These are phyloP conservation scores for Tylochromis polylepis DNA, from an alignment of 2,113 vertebrate species.

Conservation along the genomic window DNA sequence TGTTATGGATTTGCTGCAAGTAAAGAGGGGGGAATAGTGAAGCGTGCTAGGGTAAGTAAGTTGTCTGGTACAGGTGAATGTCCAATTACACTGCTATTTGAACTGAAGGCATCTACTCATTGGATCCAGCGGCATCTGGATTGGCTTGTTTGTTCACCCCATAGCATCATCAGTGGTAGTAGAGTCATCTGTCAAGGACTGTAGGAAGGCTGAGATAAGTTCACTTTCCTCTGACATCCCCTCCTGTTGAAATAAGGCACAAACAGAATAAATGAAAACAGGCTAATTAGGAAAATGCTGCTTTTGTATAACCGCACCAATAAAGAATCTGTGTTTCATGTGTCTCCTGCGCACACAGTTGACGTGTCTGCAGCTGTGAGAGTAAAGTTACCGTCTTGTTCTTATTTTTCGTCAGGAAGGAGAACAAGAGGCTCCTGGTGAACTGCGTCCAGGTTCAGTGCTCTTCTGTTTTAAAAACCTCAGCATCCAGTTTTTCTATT, in stretches of 20 bases:
- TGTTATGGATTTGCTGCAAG: constrained; percentile 99
- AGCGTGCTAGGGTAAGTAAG: constrained; percentile 96
- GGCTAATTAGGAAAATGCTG: constrained; percentile 78
- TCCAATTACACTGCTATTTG: constrained; percentile 96
- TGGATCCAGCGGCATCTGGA: constrained; percentile 76
- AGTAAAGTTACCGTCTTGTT: constrained; percentile 51
- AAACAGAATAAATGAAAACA: constrained; percentile 77
- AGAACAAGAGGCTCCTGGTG: constrained; percentile 71
- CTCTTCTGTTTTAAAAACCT: constrained; percentile 77
- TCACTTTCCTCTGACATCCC: constrained; percentile 81
- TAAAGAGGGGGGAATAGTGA: constrained; percentile 86
- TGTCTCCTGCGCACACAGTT: background rate
- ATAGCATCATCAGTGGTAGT: constrained; percentile 56
- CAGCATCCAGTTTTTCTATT: constrained; percentile 83
- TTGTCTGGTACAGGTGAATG: constrained; percentile 98
- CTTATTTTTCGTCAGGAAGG: constrained; percentile 48
- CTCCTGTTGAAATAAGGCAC: constrained; percentile 82
- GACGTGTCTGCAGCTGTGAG: constrained; percentile 4
- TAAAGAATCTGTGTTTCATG: constrained; percentile 26
- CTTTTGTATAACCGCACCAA: constrained; percentile 21
- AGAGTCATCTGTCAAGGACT: constrained; percentile 77
- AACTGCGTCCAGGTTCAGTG: constrained; percentile 75
- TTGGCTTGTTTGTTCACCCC: constrained; percentile 79
- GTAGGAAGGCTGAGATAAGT: constrained; percentile 78
- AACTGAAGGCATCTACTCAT: constrained; percentile 89